phyloP scores from a whole-genome alignment of 2,113 vertebrate genomes.

The Jacana jacana region DNA sequence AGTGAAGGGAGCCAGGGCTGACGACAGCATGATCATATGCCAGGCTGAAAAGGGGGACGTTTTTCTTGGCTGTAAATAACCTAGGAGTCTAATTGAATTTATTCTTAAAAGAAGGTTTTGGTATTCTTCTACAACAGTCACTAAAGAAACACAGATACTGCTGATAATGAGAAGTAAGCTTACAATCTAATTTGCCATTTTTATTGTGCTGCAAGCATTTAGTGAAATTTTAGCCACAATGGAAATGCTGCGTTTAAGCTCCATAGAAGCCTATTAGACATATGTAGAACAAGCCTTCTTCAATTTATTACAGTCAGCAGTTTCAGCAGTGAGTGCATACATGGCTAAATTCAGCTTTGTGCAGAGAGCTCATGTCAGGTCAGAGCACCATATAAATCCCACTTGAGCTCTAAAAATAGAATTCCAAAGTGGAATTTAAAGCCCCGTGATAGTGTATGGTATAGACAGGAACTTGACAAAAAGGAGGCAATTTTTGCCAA shows the following conservation, averaged over 20 bases:
- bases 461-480: background rate
- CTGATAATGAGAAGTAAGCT: background rate
- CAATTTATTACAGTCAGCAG: slow-evolving; percentile 9
- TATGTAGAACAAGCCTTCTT: background rate
- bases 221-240: background rate
- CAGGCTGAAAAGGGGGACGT: background rate
- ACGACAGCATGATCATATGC: background rate
- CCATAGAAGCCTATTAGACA: background rate
- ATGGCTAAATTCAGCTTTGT: slow-evolving; percentile 28
- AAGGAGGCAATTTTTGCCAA: background rate
- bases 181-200: background rate
- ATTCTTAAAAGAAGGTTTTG: background rate
- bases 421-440: slow-evolving; percentile 28
- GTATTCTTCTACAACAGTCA: background rate
- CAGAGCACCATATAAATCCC: slow-evolving; percentile 19
- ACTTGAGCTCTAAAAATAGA: slow-evolving; percentile 33
- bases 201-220: background rate
- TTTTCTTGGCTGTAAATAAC: background rate
- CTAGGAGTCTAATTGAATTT: background rate
- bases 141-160: background rate
- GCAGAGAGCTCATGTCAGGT: background rate
- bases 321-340: background rate
- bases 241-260: background rate
- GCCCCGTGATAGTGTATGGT: background rate
- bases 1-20: background rate